Conservation (phyloP, 2,797 vertebrate species). For the Menidia menidia region DNA sequence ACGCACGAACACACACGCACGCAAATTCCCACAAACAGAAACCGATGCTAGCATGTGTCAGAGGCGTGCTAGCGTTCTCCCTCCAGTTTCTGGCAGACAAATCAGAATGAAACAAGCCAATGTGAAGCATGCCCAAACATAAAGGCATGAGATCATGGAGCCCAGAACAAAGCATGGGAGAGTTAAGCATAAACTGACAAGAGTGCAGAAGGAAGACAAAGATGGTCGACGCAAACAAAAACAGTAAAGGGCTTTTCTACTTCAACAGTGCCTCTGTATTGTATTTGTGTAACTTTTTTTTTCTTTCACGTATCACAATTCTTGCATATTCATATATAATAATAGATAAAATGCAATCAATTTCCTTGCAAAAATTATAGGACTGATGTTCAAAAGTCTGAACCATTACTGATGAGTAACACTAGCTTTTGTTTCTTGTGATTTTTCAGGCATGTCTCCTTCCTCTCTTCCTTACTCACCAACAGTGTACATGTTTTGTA, state of each 20-base stretch:
- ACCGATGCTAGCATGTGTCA: constrained; percentile 11
- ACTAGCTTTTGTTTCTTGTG: background rate
- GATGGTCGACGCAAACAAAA: background rate
- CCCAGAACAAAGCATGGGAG: background rate
- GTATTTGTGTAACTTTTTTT: background rate
- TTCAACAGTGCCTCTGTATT: background rate
- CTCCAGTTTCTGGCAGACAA: constrained; percentile 3
- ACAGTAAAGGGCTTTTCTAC: background rate
- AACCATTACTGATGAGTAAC: too few relatives aligned
- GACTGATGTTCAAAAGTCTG: too few relatives aligned
- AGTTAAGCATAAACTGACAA: constrained; percentile 1
- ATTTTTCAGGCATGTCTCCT: background rate
- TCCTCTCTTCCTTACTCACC: background rate
- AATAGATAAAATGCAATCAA: too few relatives aligned
- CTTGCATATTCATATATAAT: too few relatives aligned
- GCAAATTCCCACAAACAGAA: background rate
- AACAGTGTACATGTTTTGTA: too few relatives aligned
- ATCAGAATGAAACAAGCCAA: constrained; percentile 27
- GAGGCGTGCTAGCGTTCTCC: constrained; percentile 2
- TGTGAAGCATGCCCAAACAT: constrained; percentile 13
- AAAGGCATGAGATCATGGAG: constrained; percentile 12
- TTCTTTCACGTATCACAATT: background rate
- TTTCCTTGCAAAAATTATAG: too few relatives aligned
- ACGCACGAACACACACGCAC: constrained; percentile 1
- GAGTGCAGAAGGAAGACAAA: background rate